Evolutionary conservation across 1,140 invertebrate genomes (phyloP), one percentile per base, ranked within the genome.

Genomic region (Ladona fulva): DNA sequence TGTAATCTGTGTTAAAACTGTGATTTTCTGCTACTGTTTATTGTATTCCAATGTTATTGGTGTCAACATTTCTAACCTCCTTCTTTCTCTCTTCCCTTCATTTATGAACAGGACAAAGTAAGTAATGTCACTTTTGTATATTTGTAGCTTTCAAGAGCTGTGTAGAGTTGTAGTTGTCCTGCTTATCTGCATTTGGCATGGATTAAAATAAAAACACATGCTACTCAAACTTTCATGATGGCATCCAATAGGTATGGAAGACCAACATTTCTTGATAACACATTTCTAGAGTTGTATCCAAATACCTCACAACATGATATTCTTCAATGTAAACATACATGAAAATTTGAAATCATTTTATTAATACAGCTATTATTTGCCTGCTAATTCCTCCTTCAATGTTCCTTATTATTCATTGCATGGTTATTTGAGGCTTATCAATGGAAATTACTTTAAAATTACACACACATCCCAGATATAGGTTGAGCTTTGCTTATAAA

Each of bases 51-150:
- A 44, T 78, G 74, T 79, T 29, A 19, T 75, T 76, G 76, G 11
- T 79, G 37, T 74, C 74, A 79, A 66, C 78, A 76, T 75, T 37
- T 79, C 78, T 79, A 75, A 80, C 78, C 59, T 42, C 79, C 78
- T 81, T 79, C 73, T 81, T 80, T 80, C 78, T 82, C 75, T 80
- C 78, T 80, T 81, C 76, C 52, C 78, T 80, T 79, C 25, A 80
- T 80, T 78, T 81, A 76, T 79, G 73, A 80, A 22, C 81, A 83
- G 81, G 81, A 82, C 76, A 83, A 83, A 82, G 81, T 83, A 80
- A 83, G 81, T 82, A 83, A 79, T 75, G 25, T 25, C 44, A 42
- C 24, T 77, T 24, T 80, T 24, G 22, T 76, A n/a, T 77, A 25
- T 78, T 75, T 16, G 52, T 66, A 66, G 52, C 52, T 37, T 29